A percentile compares a stretch with the other conserved stretches of the same genome.
Conservation (phyloP, 2,888 invertebrate species). For the Ischnura elegans region DNA sequence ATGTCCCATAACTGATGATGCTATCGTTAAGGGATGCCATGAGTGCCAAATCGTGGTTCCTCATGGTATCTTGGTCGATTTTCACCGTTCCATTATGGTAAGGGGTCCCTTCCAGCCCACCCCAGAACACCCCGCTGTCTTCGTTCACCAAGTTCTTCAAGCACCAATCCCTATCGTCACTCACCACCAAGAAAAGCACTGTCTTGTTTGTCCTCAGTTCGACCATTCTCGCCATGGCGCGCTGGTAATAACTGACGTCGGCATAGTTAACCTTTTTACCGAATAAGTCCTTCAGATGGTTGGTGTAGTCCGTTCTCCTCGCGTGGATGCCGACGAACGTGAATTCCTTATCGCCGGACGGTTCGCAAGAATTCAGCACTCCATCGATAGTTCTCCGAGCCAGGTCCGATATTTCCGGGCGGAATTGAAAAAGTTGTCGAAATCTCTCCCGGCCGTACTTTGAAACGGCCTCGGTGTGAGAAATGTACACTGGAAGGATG, state of each 20-base stretch:
- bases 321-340: constrained; percentile 13
- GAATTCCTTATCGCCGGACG: neutral
- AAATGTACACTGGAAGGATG: neutral
- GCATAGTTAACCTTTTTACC: neutral
- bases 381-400: neutral
- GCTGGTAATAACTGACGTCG: neutral
- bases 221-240: neutral
- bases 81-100: neutral
- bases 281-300: neutral
- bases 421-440: neutral
- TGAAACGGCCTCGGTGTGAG: neutral
- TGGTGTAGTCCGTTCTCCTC: neutral
- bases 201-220: neutral
- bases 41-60: neutral
- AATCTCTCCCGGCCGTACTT: neutral
- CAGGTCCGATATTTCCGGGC: neutral
- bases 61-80: too few relatives aligned
- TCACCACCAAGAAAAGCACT: neutral
- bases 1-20: constrained; percentile 28
- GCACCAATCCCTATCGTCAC: constrained; percentile 6
- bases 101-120: neutral
- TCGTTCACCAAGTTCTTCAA: constrained; percentile 18
- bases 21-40: neutral
- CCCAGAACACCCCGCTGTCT: constrained; percentile 12
- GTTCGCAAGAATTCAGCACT: neutral